Evolutionary conservation across 2,888 invertebrate genomes (phyloP).

Genomic region (Aspidiotus rigidus): DNA sequence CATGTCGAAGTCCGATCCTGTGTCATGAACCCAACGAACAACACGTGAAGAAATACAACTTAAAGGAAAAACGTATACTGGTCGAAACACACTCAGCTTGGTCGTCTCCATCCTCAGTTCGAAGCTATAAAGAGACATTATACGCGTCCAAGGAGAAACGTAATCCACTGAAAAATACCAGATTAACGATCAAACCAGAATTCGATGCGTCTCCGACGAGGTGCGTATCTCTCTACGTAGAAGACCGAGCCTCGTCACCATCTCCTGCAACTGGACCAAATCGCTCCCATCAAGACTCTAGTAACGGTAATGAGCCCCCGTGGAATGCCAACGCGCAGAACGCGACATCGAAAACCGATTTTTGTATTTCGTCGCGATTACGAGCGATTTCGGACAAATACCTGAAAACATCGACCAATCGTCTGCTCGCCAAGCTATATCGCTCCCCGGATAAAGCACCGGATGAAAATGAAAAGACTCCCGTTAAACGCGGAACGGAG

Average conservation of each 20-base stretch:
- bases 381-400: slow-evolving; percentile 65
- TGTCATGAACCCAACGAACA: slow-evolving; percentile 23
- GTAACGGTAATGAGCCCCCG: neutral
- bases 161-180: slow-evolving; percentile 61
- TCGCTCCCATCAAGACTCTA: neutral
- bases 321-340: neutral
- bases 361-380: slow-evolving; percentile 56
- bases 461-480: slow-evolving; percentile 45
- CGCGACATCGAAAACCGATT: slow-evolving; percentile 39
- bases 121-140: slow-evolving; percentile 6
- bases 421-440: slow-evolving; percentile 59
- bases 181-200: slow-evolving; percentile 52
- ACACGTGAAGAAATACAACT: slow-evolving; percentile 27
- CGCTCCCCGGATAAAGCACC: slow-evolving; percentile 43
- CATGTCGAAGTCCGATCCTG: slow-evolving; percentile 2
- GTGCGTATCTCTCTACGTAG: neutral
- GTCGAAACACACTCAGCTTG: slow-evolving; percentile 5
- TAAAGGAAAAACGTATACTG: slow-evolving; percentile 20
- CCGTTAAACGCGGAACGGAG: slow-evolving; percentile 41
- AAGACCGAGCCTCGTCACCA: neutral
- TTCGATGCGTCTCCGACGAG: slow-evolving; percentile 21
- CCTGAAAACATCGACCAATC: slow-evolving; percentile 59
- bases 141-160: slow-evolving; percentile 50
- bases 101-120: slow-evolving; percentile 1
- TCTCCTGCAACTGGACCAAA: neutral